Evolutionary conservation across 2,797 vertebrate species (phyloP).

Genomic region (Alosa sapidissima): DNA sequence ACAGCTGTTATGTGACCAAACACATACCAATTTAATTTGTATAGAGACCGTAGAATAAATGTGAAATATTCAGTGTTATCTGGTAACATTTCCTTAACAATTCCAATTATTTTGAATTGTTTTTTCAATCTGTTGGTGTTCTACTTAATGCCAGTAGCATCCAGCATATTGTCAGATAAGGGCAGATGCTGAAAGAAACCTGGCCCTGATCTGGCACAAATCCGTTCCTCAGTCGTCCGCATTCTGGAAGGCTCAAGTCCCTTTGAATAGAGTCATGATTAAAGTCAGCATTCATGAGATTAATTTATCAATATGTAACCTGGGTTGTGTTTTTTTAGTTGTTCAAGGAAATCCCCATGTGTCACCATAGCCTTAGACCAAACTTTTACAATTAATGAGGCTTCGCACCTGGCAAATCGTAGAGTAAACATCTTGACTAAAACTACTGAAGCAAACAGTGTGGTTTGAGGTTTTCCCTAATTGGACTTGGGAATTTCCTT

Average conservation of each 20-base stretch:
- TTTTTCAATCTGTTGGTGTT: neutral
- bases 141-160: neutral
- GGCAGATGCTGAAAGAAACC: neutral
- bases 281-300: neutral
- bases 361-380: constrained; percentile 8
- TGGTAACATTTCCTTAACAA: neutral
- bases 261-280: constrained; percentile 20
- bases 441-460: neutral
- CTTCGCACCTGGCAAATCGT: neutral
- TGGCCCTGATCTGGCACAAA: neutral
- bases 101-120: neutral
- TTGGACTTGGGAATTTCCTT: constrained; percentile 3
- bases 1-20: neutral
- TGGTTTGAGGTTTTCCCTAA: constrained; percentile 4
- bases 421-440: constrained; percentile 6
- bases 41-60: neutral
- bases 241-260: neutral
- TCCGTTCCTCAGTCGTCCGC: neutral
- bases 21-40: neutral
- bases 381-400: neutral
- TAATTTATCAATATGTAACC: constrained; percentile 10
- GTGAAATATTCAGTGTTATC: neutral
- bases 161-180: neutral
- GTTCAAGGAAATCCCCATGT: constrained; percentile 10
- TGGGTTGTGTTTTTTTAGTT: neutral